Percentiles rank a stretch among this genome's conserved stretches.
Conservation (phyloP, 2,888 invertebrate species). For the Euplexia lucipara region DNA sequence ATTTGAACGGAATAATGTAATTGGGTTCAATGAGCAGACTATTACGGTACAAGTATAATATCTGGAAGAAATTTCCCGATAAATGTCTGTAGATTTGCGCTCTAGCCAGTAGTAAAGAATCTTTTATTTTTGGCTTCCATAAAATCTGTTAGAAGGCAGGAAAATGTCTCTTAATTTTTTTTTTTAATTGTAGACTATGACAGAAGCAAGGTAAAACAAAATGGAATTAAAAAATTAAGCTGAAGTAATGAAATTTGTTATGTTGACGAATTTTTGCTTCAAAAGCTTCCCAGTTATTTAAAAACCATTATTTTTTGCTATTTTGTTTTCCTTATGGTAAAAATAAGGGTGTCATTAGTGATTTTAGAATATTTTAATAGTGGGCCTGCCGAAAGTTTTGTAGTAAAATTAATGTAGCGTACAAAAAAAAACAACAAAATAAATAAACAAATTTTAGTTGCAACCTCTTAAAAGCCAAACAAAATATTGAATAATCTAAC, state of each 20-base stretch:
- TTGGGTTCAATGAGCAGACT: constrained; percentile 23
- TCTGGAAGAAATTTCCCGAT: constrained; percentile 11
- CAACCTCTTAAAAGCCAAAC: too few species aligned
- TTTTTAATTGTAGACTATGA: constrained; percentile 19
- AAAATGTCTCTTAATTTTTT: constrained; percentile 18
- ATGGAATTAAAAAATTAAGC: constrained; percentile 48
- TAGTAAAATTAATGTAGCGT: neutral
- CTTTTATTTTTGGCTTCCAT: constrained; percentile 13
- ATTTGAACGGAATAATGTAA: constrained; percentile 11
- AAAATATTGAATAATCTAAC: too few species aligned
- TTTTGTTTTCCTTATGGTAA: neutral
- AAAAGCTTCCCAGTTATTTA: constrained; percentile 7
- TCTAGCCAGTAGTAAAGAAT: neutral
- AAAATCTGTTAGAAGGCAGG: constrained; percentile 1
- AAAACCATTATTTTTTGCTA: neutral
- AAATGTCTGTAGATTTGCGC: constrained; percentile 8
- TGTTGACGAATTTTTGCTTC: constrained; percentile 16
- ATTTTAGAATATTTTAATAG: too few species aligned
- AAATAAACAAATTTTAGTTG: too few species aligned
- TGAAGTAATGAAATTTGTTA: constrained; percentile 39
- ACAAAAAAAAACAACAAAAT: too few species aligned
- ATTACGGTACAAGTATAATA: too few species aligned
- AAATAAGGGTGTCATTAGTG: neutral
- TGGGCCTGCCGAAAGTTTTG: too few species aligned
- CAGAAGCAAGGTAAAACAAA: constrained; percentile 31